phyloP scores from a whole-genome alignment of 2,797 vertebrate genomes.

The Gymnopithys bicolor region DNA sequence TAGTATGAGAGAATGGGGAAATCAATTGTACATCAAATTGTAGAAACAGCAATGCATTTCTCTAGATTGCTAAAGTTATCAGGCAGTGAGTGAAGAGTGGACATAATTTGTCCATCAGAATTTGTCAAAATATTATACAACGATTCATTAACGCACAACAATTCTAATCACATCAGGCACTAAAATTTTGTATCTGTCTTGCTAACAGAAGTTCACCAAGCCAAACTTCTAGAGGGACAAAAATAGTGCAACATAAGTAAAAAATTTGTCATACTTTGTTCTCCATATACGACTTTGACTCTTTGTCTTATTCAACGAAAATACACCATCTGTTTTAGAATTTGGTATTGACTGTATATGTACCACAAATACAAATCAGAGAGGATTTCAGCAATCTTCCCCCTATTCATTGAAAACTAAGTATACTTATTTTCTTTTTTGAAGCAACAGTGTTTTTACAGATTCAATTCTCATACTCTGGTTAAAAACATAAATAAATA shows the following conservation, averaged over 20 bases:
- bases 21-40: neutral
- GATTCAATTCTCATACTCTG: neutral
- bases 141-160: neutral
- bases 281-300: neutral
- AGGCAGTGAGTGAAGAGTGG: conserved; percentile 5
- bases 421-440: neutral
- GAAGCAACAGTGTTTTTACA: neutral
- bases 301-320: neutral
- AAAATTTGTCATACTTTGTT: neutral
- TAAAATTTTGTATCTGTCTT: conserved; percentile 16
- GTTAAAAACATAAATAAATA: neutral
- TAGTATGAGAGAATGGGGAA: neutral
- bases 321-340: neutral
- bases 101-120: neutral
- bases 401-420: neutral
- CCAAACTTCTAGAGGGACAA: neutral
- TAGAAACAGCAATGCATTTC: neutral
- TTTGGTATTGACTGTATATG: neutral
- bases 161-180: neutral
- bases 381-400: neutral
- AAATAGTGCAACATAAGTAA: neutral
- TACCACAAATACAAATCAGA: neutral
- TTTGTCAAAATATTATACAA: neutral
- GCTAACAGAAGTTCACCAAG: neutral
- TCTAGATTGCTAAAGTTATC: neutral